phyloP scores from a whole-genome alignment of 2,113 vertebrate species.

The Caranx melampygus region DNA sequence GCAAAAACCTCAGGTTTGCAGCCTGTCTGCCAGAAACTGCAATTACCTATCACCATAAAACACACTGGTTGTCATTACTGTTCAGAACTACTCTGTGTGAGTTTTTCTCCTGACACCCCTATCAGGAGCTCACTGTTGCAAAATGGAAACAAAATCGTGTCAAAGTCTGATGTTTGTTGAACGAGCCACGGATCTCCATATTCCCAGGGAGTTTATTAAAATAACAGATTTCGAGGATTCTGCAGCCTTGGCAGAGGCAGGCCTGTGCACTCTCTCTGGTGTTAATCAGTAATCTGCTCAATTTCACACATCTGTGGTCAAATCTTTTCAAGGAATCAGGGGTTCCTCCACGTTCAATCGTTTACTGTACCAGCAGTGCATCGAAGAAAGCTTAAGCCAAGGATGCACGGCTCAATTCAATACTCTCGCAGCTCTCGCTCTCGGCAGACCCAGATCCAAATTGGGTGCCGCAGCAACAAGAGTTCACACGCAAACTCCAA shows the following conservation, averaged over 20 bases:
- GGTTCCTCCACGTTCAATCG: conserved; percentile 27
- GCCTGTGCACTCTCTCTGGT: conserved; percentile 3
- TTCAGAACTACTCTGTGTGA: too few species aligned
- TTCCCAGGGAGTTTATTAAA: background rate
- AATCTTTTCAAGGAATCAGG: conserved; percentile 46
- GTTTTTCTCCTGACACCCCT: too few species aligned
- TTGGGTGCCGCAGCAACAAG: conserved; percentile 22
- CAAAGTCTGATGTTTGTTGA: background rate
- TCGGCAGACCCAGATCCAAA: conserved; percentile 41
- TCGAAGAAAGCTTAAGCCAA: conserved; percentile 29
- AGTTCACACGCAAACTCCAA: background rate
- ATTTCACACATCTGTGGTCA: conserved; percentile 61
- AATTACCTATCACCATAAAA: too few species aligned
- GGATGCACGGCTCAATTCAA: conserved; percentile 36
- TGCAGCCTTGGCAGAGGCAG: background rate
- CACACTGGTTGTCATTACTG: too few species aligned
- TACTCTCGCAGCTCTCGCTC: conserved; percentile 14
- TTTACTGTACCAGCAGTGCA: conserved; percentile 38
- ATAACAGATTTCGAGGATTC: background rate
- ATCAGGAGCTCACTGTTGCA: too few species aligned
- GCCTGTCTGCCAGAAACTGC: too few species aligned
- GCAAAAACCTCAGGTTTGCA: too few species aligned
- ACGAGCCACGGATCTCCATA: background rate
- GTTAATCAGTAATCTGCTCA: conserved; percentile 63
- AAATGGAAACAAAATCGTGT: background rate